Conservation (phyloP, 2,888 invertebrate genomes). For the Calephelis perditalis region DNA sequence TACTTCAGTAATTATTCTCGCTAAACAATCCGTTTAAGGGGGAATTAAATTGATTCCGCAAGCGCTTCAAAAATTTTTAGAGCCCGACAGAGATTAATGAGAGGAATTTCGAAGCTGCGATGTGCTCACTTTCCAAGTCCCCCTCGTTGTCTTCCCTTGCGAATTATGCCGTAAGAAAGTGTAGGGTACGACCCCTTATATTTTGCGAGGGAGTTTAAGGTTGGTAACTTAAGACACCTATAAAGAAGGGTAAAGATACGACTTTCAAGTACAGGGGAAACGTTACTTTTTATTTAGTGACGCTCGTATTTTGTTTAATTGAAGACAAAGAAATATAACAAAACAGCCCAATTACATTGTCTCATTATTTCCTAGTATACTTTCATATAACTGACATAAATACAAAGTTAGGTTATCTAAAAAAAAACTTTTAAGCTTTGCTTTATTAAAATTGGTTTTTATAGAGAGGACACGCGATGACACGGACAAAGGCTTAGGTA, state of each 20-base stretch:
- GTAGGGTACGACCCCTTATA: slow-evolving; percentile 47
- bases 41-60: slow-evolving; percentile 70
- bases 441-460: too few species aligned
- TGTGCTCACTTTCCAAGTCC: slow-evolving; percentile 45
- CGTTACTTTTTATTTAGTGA: too few species aligned
- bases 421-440: too few species aligned
- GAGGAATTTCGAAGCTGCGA: slow-evolving; percentile 62
- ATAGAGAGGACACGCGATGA: too few species aligned
- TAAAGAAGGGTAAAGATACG: background rate
- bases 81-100: slow-evolving; percentile 75
- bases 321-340: too few species aligned
- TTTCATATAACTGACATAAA: too few species aligned
- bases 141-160: slow-evolving; percentile 39
- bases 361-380: too few species aligned
- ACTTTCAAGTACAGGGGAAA: background rate
- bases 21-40: slow-evolving; percentile 32
- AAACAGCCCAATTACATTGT: too few species aligned
- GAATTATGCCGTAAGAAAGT: slow-evolving; percentile 53
- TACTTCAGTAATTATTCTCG: too few species aligned
- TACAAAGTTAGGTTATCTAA: too few species aligned
- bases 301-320: too few species aligned
- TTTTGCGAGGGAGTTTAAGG: slow-evolving; percentile 29
- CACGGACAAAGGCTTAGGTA: too few species aligned
- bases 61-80: slow-evolving; percentile 69
- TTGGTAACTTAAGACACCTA: slow-evolving; percentile 7